Percentiles rank a stretch among this genome's conserved stretches.
phyloP scores from a whole-genome alignment of 2,113 vertebrate species.

The Motacilla alba region DNA sequence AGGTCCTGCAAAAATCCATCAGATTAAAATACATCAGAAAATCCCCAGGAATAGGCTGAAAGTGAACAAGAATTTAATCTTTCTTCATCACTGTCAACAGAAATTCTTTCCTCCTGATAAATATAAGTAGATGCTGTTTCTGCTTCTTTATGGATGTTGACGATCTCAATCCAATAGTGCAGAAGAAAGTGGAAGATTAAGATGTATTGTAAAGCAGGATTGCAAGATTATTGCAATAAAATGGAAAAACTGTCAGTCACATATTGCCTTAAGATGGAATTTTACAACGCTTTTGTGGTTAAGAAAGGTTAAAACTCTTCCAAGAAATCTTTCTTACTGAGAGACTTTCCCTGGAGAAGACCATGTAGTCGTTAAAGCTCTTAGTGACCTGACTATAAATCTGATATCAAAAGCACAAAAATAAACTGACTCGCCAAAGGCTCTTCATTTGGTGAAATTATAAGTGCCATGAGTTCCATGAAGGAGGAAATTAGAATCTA shows the following conservation, averaged over 20 bases:
- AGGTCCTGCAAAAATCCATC: not conserved
- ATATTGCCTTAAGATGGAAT: constrained; percentile 22
- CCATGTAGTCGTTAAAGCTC: constrained; percentile 46
- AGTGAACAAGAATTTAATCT: constrained; percentile 51
- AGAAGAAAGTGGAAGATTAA: constrained; percentile 48
- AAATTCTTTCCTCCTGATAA: constrained; percentile 51
- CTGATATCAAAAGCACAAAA: constrained; percentile 44
- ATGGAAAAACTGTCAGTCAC: constrained; percentile 38
- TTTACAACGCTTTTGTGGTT: constrained; percentile 28
- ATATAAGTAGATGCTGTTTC: constrained; percentile 37
- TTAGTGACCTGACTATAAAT: constrained; percentile 55
- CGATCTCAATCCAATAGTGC: constrained; percentile 27
- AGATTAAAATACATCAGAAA: constrained; percentile 39
- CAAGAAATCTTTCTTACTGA: constrained; percentile 43
- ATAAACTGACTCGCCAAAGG: constrained; percentile 43
- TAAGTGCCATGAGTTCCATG: constrained; percentile 54
- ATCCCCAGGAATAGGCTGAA: constrained; percentile 11
- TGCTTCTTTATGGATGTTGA: constrained; percentile 44
- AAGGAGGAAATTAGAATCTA: constrained; percentile 49
- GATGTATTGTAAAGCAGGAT: constrained; percentile 41
- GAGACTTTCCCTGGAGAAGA: constrained; percentile 40
- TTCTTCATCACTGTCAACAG: constrained; percentile 47
- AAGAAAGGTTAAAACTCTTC: constrained; percentile 44
- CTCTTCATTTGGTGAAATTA: constrained; percentile 50
- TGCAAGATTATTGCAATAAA: constrained; percentile 51